phyloP scores from a whole-genome alignment of 2,797 vertebrate species.

The Leptodactylus fallax region DNA sequence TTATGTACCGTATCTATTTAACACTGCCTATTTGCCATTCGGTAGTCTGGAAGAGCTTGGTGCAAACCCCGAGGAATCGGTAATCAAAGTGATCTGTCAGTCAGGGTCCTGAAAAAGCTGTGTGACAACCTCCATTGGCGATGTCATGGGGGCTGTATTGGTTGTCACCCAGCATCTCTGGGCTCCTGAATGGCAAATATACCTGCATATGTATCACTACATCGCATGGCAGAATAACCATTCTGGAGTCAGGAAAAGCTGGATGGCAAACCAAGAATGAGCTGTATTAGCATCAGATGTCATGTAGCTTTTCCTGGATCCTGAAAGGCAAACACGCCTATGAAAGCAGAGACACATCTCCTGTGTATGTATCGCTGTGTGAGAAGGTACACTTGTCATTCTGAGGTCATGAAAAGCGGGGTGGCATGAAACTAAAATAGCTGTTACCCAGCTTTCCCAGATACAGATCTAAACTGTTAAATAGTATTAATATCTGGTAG shows the following conservation, averaged over 20 bases:
- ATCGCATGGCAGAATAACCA: not conserved
- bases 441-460: not conserved
- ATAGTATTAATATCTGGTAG: too few species aligned
- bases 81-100: too few species aligned
- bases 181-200: not conserved
- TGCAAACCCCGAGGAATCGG: too few species aligned
- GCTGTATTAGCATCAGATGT: not conserved
- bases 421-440: not conserved
- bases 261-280: not conserved
- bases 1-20: too few species aligned
- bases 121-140: too few species aligned
- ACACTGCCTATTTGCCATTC: too few species aligned
- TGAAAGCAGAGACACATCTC: not conserved
- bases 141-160: too few species aligned
- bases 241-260: not conserved
- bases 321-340: not conserved
- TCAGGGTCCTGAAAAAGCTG: too few species aligned
- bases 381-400: not conserved
- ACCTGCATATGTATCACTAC: not conserved
- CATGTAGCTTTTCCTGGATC: not conserved
- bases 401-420: not conserved
- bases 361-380: not conserved
- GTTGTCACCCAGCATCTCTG: not conserved
- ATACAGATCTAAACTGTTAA: not conserved
- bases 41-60: too few species aligned